Percentiles rank a stretch among this genome's conserved stretches.
These are phyloP conservation scores for Catharus bicknelli DNA, from an alignment of 2,113 vertebrate species.

Conservation along the genomic window DNA sequence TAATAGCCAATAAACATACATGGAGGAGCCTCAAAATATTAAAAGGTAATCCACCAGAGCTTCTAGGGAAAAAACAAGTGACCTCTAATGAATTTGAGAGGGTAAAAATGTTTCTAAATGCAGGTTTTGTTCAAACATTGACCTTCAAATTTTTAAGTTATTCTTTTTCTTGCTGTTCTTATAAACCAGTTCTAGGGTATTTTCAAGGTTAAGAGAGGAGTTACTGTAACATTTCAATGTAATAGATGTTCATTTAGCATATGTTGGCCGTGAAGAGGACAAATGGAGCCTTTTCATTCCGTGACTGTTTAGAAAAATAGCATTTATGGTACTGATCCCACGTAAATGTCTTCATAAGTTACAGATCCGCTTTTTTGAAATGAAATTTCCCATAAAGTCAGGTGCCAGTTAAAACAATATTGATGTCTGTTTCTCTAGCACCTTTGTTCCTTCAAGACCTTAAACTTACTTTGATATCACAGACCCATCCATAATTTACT, in stretches of 20 bases:
- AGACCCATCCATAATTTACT: constrained; percentile 20
- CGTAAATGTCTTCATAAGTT: constrained; percentile 22
- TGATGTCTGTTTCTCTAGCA: not conserved
- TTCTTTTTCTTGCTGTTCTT: not conserved
- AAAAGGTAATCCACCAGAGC: not conserved
- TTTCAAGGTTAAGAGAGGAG: constrained; percentile 33
- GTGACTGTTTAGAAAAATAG: constrained; percentile 16
- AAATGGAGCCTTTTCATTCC: constrained; percentile 22
- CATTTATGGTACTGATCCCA: constrained; percentile 5
- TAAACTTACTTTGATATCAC: not conserved
- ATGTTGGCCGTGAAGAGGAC: constrained; percentile 16
- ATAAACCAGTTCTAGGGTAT: not conserved
- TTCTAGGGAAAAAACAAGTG: not conserved
- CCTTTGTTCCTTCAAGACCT: constrained; percentile 31
- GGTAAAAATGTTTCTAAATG: not conserved
- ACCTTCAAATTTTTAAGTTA: constrained; percentile 9
- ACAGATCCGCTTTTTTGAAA: not conserved
- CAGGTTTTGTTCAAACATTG: not conserved
- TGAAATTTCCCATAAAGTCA: constrained; percentile 20
- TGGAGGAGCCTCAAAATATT: not conserved
- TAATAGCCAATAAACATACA: constrained; percentile 25
- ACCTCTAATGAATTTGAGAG: not conserved
- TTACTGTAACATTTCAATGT: constrained; percentile 17
- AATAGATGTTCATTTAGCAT: constrained; percentile 36
- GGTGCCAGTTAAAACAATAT: constrained; percentile 12